Conservation (phyloP, 2,888 invertebrate species). For the Eurois occulta region DNA sequence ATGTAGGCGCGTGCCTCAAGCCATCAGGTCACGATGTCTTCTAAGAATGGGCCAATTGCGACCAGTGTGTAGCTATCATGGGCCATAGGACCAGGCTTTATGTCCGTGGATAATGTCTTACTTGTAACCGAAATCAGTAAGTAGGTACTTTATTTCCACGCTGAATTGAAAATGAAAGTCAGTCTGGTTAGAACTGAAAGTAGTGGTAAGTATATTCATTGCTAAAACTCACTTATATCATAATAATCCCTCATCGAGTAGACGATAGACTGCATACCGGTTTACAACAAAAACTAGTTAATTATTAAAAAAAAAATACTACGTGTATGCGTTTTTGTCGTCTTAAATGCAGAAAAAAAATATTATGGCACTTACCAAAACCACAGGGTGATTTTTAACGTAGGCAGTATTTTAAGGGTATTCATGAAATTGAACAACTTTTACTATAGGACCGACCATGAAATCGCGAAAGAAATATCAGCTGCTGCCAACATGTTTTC, state of each 20-base stretch:
- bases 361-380: background rate
- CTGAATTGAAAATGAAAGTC: conserved; percentile 46
- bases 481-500: too few relatives aligned
- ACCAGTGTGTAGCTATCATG: conserved; percentile 43
- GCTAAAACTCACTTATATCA: background rate
- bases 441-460: too few relatives aligned
- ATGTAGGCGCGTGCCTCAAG: conserved; percentile 50
- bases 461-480: too few relatives aligned
- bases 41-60: conserved; percentile 50
- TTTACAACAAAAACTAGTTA: background rate
- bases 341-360: background rate
- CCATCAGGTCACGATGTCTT: conserved; percentile 54
- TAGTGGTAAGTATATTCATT: background rate
- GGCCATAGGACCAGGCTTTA: conserved; percentile 45
- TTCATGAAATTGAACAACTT: too few relatives aligned
- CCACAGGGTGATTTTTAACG: too few relatives aligned
- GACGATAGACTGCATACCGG: background rate
- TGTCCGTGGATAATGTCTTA: conserved; percentile 58
- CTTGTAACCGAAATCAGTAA: conserved; percentile 50
- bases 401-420: too few relatives aligned
- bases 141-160: conserved; percentile 58
- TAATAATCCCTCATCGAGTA: background rate
- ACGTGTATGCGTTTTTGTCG: background rate
- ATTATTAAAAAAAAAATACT: background rate
- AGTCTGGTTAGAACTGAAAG: conserved; percentile 8